Evolutionary conservation across 1,140 invertebrate genomes (phyloP), one percentile per base, ranked within the genome.

Genomic region (Drosophila ficusphila): DNA sequence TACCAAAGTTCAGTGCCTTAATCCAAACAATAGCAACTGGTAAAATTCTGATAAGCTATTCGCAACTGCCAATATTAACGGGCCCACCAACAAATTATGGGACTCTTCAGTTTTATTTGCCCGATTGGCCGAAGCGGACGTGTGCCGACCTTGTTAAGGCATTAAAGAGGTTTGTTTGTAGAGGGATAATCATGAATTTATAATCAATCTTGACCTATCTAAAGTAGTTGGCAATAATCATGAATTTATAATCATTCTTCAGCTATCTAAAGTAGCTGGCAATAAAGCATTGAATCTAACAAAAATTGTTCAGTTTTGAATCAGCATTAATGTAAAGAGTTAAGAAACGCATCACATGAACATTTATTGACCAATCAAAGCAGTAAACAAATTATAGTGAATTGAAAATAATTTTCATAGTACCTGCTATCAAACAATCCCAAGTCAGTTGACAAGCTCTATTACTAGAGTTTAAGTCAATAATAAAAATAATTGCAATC

Each of bases 1-100:
- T 34, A 7, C 41, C 21, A 85, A 83, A 81, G 79, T 85, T 86
- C 76, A 73, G 2, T 68, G 60, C 52, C 14, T 46, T 69, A 62
- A 73, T 72, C 54, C 51, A 72, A 58, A 64, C 38, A 36, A 36
- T 34, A 77, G 16, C 57, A 38, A 33, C 56, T 52, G 11, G 14
- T 33, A 42, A 44, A 19, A 68, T 21, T 21, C 33, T 77, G 77
- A 85, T 85, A 88, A 86, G 79, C 42, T 29, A 36, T 38, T 18
- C 9, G 19, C 41, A 21, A 23, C 25, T 33, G 7, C 4, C 27
- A 21, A 21, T 41, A 36, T 11, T 8, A 52, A 41, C 18, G 39
- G 33, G 6, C 11, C 29, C 23, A 12, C 11, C 27, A 21, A 21
- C n/a, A 12, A n/a, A n/a, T n/a, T n/a, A 44, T 29, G 11, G 23